Evolutionary conservation across 2,797 vertebrate species (phyloP), one percentile per base, ranked within the genome.

Genomic region (Mycteria americana): DNA sequence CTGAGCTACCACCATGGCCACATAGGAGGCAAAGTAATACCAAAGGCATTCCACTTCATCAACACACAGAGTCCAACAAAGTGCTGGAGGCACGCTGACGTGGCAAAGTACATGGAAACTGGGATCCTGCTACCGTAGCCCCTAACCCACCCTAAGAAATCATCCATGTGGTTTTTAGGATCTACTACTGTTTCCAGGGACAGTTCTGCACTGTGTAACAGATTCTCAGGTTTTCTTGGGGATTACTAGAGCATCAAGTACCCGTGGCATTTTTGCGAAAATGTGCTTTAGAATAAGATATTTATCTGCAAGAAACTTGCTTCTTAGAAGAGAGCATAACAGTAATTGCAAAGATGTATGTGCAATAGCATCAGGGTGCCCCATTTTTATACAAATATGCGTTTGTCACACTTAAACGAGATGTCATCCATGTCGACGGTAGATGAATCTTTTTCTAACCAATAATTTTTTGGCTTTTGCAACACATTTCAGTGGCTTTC

Each of bases 371-470:
- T 93, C 80, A 94, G 56, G 10, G 95, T 78, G 67, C 45, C 62
- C 37, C 63, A 37, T 80, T 92, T 96, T 97, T 95, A 89, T 53
- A 94, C 76, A 96, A 97, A 97, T 57, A 80, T 10, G 41, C 92
- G 97, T 98, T 98, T 90, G 96, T 97, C 94, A 98, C 73, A 96
- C 87, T 98, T 97, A 95, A 95, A 94, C 9, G 7, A 97, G 93
- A 96, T 83, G 91, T 86, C 95, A 95, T 88, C 78, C 35, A 33
- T 64, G 51, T 46, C 7, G 23, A 95, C 94, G 95, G 97, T 53
- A 87, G 72, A 97, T 96, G 11, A 93, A 94, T 96, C 74, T 96
- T 88, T 93, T 84, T 83, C 85, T 57, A 31, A 80, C 73, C 39
- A 93, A 79, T 86, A 77, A 67, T 84, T 93, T 86, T 27, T 91